These are phyloP conservation scores for Apocrypta bakeri DNA, from an alignment of 1,140 invertebrate species.

Conservation along the genomic window DNA sequence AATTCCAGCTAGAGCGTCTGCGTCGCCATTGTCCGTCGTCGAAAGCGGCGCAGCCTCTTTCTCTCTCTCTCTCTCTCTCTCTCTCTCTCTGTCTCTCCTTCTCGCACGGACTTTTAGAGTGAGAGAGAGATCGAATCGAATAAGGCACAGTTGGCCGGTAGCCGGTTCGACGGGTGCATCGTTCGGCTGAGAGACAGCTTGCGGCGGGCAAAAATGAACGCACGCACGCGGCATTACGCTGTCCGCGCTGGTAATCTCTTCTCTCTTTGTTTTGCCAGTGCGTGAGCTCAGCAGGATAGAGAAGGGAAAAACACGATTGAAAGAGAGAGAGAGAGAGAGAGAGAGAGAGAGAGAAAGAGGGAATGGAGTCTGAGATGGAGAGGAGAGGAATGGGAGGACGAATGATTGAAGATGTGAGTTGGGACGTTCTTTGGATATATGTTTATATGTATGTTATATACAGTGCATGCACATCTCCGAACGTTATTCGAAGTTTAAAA, in stretches of 20 bases:
- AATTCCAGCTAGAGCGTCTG: background rate
- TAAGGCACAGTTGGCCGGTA: conserved; percentile 25
- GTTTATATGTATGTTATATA: too few species aligned
- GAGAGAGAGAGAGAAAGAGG: background rate
- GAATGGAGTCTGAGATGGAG: background rate
- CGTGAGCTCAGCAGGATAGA: background rate
- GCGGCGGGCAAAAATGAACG: background rate
- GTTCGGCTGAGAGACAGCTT: conserved; percentile 22
- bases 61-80: background rate
- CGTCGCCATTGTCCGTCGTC: background rate
- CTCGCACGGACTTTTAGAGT: too few species aligned
- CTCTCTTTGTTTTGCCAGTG: background rate
- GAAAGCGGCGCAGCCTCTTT: background rate
- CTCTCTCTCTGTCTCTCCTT: background rate
- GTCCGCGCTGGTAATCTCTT: background rate
- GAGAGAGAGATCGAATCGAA: conserved; percentile 22
- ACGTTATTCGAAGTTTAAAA: too few species aligned
- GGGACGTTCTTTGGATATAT: background rate
- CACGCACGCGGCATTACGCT: background rate
- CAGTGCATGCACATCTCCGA: too few species aligned
- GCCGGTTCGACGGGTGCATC: conserved; percentile 31
- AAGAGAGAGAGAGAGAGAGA: background rate
- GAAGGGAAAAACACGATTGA: background rate
- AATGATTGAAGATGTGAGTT: background rate
- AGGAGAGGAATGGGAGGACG: background rate